Percentiles rank a stretch among this genome's conserved stretches.
phyloP scores from a whole-genome alignment of 2,113 vertebrate genomes.

The Diphyllodes magnificus region DNA sequence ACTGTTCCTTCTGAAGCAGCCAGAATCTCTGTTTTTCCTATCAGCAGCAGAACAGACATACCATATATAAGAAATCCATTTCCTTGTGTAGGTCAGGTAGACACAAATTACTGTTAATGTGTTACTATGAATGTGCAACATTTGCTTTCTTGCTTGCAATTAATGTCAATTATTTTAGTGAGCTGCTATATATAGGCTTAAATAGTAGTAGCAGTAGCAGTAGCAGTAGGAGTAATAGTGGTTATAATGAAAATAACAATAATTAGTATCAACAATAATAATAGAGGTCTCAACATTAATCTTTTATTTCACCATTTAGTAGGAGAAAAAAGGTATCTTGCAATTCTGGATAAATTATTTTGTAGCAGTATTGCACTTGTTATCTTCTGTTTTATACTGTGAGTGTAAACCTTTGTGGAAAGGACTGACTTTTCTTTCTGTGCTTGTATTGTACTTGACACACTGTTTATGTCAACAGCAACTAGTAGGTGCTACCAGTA shows the following conservation, averaged over 20 bases:
- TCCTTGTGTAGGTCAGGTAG: background rate
- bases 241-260: background rate
- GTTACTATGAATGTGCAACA: background rate
- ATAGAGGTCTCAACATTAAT: background rate
- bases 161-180: background rate
- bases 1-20: background rate
- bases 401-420: background rate
- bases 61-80: background rate
- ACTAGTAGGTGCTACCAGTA: background rate
- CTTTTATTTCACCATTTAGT: background rate
- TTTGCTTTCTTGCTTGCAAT: background rate
- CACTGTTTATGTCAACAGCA: background rate
- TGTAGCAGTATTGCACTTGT: background rate
- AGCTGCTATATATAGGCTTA: background rate
- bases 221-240: background rate
- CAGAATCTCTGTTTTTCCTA: background rate
- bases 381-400: background rate
- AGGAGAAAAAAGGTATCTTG: background rate
- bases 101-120: background rate
- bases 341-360: background rate
- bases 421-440: background rate
- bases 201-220: background rate
- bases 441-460: background rate
- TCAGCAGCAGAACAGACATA: background rate
- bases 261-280: background rate